These are phyloP conservation scores for Drosophila maculinotata DNA, from an alignment of 2,888 invertebrate genomes.

Conservation along the genomic window DNA sequence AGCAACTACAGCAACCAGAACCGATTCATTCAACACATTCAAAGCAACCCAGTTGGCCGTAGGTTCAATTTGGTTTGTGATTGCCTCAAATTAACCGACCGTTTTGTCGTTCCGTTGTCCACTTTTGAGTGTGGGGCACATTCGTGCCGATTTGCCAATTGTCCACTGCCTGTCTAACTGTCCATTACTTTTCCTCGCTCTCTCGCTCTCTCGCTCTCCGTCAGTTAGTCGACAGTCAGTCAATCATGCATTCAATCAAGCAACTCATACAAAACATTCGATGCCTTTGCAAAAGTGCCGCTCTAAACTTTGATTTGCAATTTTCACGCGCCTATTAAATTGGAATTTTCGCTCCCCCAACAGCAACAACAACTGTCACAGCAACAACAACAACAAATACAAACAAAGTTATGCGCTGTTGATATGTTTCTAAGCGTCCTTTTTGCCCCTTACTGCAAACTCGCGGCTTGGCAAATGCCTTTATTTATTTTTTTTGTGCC, in stretches of 20 bases:
- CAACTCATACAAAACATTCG: slow-evolving; percentile 52
- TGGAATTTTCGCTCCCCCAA: slow-evolving; percentile 59
- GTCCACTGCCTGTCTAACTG: slow-evolving; percentile 42
- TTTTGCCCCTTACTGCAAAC: slow-evolving; percentile 47
- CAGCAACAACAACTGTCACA: slow-evolving; percentile 8
- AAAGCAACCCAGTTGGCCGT: slow-evolving; percentile 24
- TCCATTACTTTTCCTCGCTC: slow-evolving; percentile 8
- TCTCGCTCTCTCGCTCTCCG: slow-evolving; percentile 5
- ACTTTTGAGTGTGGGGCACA: slow-evolving; percentile 9
- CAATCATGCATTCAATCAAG: slow-evolving; percentile 77
- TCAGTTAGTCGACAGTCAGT: slow-evolving; percentile 41
- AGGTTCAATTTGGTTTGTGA: slow-evolving; percentile 69
- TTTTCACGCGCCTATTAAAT: slow-evolving; percentile 71
- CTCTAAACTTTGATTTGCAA: slow-evolving; percentile 75
- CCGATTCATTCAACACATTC: slow-evolving; percentile 4
- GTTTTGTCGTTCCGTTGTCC: slow-evolving; percentile 47
- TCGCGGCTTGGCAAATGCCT: slow-evolving; percentile 41
- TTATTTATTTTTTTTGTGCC: slow-evolving; percentile 51
- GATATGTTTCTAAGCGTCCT: slow-evolving; percentile 62
- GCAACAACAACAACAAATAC: slow-evolving; percentile 22
- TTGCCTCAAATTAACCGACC: slow-evolving; percentile 75
- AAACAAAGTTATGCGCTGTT: slow-evolving; percentile 53
- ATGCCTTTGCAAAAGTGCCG: slow-evolving; percentile 54
- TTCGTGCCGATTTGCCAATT: slow-evolving; percentile 70
- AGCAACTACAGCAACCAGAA: not conserved